Evolutionary conservation across 92 coral and sea anemone genomes (phyloP), one percentile per base, ranked within the genome.

Genomic region (Parazoanthus darwini): DNA sequence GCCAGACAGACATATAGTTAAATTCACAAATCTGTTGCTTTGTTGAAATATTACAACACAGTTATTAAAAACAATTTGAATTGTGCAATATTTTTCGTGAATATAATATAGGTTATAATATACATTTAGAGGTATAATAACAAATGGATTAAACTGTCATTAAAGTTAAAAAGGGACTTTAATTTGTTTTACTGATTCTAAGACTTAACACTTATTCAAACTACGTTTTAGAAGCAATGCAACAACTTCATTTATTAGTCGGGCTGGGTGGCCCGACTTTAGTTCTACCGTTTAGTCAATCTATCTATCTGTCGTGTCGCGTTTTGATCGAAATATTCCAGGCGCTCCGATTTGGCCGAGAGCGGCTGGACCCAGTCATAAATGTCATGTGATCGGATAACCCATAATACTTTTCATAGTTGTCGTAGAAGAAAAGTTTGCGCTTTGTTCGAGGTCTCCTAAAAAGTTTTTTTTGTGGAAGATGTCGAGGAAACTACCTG

Each of bases 201-300:
- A 2, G 59, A 1, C 18, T 54, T 54, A 54, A 7, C 20, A 11
- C 20, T 13, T 51, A 10, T 8, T 51, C 58, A 51, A 51, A 8
- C 11, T 0, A 51, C 58, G 58, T 54, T 11, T 54, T 11, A 13
- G 18, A 13, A 54, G 59, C 59, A 54, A 54, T 11, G 9, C 18
- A 54, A 54, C 18, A 54, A 54, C 20, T 54, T 54, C 9, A 54
- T 54, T 11, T 54, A 11, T 11, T 54, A 67, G 74, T 67, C 74
- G 74, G 74, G 74, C 74, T 67, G 74, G 74, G 74, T 67, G 74
- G 74, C 74, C 74, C 74, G 74, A 67, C 74, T 67, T 67, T 67
- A 67, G 74, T 67, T 67, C 74, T 67, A 67, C 74, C 74, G 74
- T 67, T 67, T 67, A 67, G 74, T 67, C 74, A 67, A 67, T 67